phyloP scores from a whole-genome alignment of 2,113 vertebrate species.

The Oreochromis tanganicae region DNA sequence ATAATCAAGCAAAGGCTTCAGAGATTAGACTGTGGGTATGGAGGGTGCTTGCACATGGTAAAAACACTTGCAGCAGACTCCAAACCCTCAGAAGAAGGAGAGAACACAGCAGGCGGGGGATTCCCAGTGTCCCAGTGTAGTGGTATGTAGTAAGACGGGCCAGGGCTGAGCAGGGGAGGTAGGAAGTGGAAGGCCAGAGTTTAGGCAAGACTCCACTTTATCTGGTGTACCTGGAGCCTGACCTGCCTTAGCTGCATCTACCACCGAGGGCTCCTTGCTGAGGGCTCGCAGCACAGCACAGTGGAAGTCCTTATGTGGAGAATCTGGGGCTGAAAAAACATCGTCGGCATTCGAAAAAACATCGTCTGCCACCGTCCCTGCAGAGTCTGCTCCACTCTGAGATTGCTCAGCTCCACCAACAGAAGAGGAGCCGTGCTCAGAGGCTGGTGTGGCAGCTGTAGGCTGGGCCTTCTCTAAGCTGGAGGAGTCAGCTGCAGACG shows the following conservation, averaged over 20 bases:
- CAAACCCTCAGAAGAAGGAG: conserved; percentile 35
- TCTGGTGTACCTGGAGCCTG: conserved; percentile 73
- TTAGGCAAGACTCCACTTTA: conserved; percentile 30
- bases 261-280: conserved; percentile 60
- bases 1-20: conserved; percentile 37
- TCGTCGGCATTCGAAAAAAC: conserved; percentile 27
- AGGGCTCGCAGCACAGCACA: conserved; percentile 75
- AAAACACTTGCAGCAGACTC: conserved; percentile 41
- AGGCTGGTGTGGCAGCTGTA: neutral
- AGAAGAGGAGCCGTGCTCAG: neutral
- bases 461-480: neutral
- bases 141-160: conserved; percentile 9
- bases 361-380: conserved; percentile 6
- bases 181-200: conserved; percentile 25
- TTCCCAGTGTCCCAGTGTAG: conserved; percentile 29
- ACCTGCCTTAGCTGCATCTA: conserved; percentile 34
- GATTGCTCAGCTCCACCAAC: neutral
- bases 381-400: neutral
- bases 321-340: conserved; percentile 33
- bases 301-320: conserved; percentile 78
- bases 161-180: conserved; percentile 35
- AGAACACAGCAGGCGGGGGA: conserved; percentile 48
- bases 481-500: neutral
- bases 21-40: conserved; percentile 31
- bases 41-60: conserved; percentile 7